These are phyloP conservation scores for Sebastes umbrosus DNA, from an alignment of 2,797 vertebrate species.

Conservation along the genomic window DNA sequence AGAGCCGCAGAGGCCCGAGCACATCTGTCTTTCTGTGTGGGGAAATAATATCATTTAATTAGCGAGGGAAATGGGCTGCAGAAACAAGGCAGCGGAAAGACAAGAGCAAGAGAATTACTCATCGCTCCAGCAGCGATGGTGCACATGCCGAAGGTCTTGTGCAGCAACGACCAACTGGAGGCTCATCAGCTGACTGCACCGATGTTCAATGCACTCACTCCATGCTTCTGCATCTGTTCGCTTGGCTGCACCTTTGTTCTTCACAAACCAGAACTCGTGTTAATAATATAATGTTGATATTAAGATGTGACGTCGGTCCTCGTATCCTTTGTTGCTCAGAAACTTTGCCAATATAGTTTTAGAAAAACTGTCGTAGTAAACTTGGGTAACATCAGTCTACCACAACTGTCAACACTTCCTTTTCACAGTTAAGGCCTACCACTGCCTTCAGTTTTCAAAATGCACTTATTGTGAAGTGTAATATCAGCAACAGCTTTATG, in stretches of 20 bases:
- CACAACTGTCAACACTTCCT: neutral
- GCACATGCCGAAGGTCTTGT: neutral
- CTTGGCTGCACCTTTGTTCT: neutral
- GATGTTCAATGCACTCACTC: neutral
- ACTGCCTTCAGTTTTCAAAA: neutral
- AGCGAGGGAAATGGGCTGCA: neutral
- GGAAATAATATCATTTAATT: slow-evolving; percentile 1
- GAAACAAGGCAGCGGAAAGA: neutral
- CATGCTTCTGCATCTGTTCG: neutral
- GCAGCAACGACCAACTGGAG: neutral
- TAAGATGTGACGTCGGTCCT: neutral
- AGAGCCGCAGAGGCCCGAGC: neutral
- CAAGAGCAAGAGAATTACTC: neutral
- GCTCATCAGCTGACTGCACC: neutral
- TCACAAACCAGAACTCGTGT: neutral
- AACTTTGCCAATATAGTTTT: neutral
- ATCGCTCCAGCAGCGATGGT: neutral
- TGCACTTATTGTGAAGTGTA: neutral
- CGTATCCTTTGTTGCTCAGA: neutral
- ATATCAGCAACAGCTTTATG: neutral
- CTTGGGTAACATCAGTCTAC: neutral
- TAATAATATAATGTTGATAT: neutral
- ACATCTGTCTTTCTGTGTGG: neutral
- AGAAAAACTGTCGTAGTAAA: neutral
- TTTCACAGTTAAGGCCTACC: neutral